Percentiles rank a stretch among this genome's conserved stretches.
Conservation (phyloP, 2,797 vertebrate genomes). For the Poeciliopsis gracilis region DNA sequence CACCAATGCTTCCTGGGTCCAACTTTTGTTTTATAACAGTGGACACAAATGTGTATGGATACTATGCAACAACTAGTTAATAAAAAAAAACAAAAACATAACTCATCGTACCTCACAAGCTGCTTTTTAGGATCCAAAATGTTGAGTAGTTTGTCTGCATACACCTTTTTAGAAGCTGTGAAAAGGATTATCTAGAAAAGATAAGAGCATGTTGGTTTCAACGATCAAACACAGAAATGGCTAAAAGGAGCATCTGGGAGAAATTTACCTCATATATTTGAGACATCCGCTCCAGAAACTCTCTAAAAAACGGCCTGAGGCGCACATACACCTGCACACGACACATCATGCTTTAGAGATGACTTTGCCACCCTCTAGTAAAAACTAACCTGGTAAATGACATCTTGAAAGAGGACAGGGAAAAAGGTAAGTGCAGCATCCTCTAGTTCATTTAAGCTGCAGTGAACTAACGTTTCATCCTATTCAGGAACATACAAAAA, state of each 20-base stretch:
- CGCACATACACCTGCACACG: slow-evolving; percentile 91
- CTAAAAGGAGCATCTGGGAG: neutral
- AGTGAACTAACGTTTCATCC: slow-evolving; percentile 99
- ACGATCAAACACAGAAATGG: slow-evolving; percentile 3
- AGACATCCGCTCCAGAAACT: slow-evolving; percentile 98
- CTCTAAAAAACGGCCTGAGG: slow-evolving; percentile 97
- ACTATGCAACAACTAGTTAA: neutral
- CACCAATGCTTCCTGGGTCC: neutral
- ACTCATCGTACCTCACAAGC: slow-evolving; percentile 89
- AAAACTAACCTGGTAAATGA: slow-evolving; percentile 94
- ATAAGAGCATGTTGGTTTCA: neutral
- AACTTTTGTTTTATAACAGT: neutral
- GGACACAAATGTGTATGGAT: neutral
- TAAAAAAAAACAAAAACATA: neutral
- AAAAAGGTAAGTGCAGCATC: slow-evolving; percentile 98
- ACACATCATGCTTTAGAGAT: slow-evolving; percentile 1
- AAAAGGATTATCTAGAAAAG: slow-evolving; percentile 95
- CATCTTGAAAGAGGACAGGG: slow-evolving; percentile 98
- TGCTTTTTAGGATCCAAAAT: slow-evolving; percentile 99
- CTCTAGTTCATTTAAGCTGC: slow-evolving; percentile 98
- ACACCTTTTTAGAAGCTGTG: slow-evolving; percentile 99
- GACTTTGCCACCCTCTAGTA: slow-evolving; percentile 57
- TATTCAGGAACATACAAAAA: slow-evolving; percentile 47
- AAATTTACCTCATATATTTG: slow-evolving; percentile 96
- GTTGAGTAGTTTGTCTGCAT: slow-evolving; percentile 98